Evolutionary conservation across 2,888 invertebrate genomes (phyloP).

Genomic region (Drosophila quinaria): DNA sequence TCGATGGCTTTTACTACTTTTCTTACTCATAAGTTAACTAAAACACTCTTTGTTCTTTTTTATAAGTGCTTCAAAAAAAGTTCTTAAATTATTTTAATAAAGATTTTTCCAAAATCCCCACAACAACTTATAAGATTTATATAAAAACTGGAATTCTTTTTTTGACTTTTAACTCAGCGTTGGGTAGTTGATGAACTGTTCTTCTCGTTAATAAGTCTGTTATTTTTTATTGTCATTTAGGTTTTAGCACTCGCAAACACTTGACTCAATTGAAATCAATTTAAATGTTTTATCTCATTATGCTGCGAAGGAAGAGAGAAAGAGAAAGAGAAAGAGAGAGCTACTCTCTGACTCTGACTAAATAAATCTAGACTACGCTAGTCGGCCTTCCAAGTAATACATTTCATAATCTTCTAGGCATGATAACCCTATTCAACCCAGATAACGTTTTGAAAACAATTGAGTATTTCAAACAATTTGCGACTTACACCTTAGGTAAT

Average conservation of each 20-base stretch:
- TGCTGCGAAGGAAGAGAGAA: constrained; percentile 16
- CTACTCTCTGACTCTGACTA: not conserved
- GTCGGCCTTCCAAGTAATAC: constrained; percentile 4
- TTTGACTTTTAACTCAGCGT: not conserved
- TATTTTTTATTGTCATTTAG: constrained; percentile 3
- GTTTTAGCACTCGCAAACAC: constrained; percentile 27
- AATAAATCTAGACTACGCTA: constrained; percentile 5
- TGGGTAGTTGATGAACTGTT: constrained; percentile 3
- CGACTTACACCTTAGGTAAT: constrained; percentile 59
- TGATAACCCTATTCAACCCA: constrained; percentile 27
- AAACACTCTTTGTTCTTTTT: not conserved
- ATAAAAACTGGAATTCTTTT: not conserved
- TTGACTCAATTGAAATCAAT: constrained; percentile 76
- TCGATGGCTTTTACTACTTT: not conserved
- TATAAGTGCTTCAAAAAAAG: not conserved
- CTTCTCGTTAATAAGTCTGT: not conserved
- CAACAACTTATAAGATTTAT: not conserved
- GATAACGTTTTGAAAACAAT: constrained; percentile 19
- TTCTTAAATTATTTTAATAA: no score
- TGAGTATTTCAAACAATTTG: not conserved
- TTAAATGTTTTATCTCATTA: constrained; percentile 63
- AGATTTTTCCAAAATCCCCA: not conserved
- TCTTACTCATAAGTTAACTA: constrained; percentile 2
- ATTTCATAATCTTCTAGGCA: constrained; percentile 14
- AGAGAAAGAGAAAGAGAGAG: not conserved